These are phyloP conservation scores for Diaperis boleti DNA, from an alignment of 2,888 invertebrate genomes.

Conservation along the genomic window DNA sequence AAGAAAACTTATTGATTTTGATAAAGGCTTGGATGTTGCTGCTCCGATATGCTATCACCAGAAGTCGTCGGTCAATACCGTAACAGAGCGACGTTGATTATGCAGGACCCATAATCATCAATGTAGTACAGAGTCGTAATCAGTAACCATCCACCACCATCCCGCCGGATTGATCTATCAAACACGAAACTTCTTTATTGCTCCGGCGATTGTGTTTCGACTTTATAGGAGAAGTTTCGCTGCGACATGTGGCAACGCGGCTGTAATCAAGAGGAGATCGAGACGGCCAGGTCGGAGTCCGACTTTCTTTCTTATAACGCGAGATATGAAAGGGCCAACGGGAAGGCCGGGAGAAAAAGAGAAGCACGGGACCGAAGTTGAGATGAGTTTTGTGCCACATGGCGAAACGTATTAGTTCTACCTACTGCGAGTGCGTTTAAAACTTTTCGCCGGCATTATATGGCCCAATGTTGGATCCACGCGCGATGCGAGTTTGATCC, in stretches of 20 bases:
- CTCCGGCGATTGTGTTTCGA: constrained; percentile 61
- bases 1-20: neutral
- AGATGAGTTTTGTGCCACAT: constrained; percentile 50
- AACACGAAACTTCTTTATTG: constrained; percentile 63
- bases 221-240: constrained; percentile 56
- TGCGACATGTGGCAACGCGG: constrained; percentile 56
- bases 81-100: no score
- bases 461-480: constrained; percentile 51
- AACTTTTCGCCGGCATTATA: constrained; percentile 60
- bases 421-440: constrained; percentile 59
- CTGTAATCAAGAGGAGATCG: constrained; percentile 50
- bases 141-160: no score
- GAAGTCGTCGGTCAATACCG: no score
- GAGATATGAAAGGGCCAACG: constrained; percentile 32
- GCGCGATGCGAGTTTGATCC: no score
- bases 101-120: no score
- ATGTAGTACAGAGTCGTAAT: no score
- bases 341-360: constrained; percentile 15
- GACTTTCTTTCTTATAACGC: constrained; percentile 28
- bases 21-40: neutral
- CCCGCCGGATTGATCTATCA: constrained; percentile 61
- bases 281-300: constrained; percentile 38
- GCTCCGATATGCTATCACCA: no score
- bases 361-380: constrained; percentile 36
- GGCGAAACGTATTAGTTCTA: constrained; percentile 59